Base-by-base conservation (phyloP, 2,888 invertebrate species). In the Nephrotoma guestfalica region DNA sequence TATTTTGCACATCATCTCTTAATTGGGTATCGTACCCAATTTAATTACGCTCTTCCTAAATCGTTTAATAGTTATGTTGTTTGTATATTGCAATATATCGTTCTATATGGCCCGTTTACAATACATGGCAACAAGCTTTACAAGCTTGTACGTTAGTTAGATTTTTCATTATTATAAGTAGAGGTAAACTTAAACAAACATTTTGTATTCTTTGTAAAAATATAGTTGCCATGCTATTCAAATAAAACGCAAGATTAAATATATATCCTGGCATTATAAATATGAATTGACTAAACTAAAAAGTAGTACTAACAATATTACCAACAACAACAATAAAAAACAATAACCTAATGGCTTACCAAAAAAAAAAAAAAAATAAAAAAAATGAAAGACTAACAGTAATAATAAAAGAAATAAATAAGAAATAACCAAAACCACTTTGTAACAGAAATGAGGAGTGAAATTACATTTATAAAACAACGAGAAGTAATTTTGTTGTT, bases 301-400 rank as follows among this genome's bases (percentile, higher is more conserved):
- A 47, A 47, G 13, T 47, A 11, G 13, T 47, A 47, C 47, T 47
- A 47, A 57, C 51, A 57, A 57, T 57, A 57, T 6, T 57, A 57
- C 51, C 51, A 57, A 57, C 51, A 57, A 57, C 51, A 57, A 57
- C 15, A 57, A 57, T 57, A 83, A 41, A 83, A 83, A 83, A 83
- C 83, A 83, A 83, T 83, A 83, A 83, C 41, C 83, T 83, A 83
- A 83, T 83, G 83, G 83, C 41, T 83, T 83, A 83, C 83, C 83
- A 41, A 83, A 83, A 83, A 83, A 83, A 83, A 18, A 83, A 83
- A 47, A 30, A 30, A 83, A 83, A 83, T 83, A 83, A 83, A 47
- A 30, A 30, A 83, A 83, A 83, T 83, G 18, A 83, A 57, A 57
- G 51, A 57, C 51, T 15, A 18, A 57, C 51, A 57, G 15, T 57